Evolutionary conservation across 2,888 invertebrate species (phyloP).

Genomic region (Panopea generosa): DNA sequence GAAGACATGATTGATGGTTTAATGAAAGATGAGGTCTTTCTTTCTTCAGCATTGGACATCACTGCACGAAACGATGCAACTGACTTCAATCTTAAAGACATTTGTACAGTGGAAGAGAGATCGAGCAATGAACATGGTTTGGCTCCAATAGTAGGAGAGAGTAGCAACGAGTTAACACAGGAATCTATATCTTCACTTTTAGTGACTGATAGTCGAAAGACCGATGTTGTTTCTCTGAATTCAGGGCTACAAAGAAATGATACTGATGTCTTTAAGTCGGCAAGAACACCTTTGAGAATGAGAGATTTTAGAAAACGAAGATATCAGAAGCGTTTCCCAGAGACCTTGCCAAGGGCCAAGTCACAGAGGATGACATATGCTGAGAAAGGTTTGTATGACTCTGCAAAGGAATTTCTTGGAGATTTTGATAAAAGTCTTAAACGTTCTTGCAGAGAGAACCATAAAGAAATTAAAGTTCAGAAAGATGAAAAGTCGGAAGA

Average conservation of each 20-base stretch:
- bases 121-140: too few species aligned
- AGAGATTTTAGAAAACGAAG: constrained; percentile 8
- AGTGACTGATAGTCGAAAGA: too few species aligned
- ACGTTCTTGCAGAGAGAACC: constrained; percentile 23
- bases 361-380: background rate
- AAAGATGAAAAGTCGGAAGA: too few species aligned
- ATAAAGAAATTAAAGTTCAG: background rate
- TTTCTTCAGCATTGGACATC: too few species aligned
- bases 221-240: too few species aligned
- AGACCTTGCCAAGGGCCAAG: constrained; percentile 24
- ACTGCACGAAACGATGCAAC: too few species aligned
- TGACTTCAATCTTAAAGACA: too few species aligned
- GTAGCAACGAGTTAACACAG: too few species aligned
- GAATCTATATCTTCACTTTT: too few species aligned
- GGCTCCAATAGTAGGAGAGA: too few species aligned
- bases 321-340: constrained; percentile 31
- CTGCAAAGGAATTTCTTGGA: constrained; percentile 33
- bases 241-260: too few species aligned
- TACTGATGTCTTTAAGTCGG: constrained; percentile 5
- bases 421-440: constrained; percentile 25
- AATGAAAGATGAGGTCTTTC: background rate
- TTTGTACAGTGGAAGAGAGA: too few species aligned
- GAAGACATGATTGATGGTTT: constrained; percentile 18
- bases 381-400: constrained; percentile 19
- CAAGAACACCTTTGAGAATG: background rate